Conservation (phyloP, 1,140 invertebrate genomes). For the Helicoverpa zea region DNA sequence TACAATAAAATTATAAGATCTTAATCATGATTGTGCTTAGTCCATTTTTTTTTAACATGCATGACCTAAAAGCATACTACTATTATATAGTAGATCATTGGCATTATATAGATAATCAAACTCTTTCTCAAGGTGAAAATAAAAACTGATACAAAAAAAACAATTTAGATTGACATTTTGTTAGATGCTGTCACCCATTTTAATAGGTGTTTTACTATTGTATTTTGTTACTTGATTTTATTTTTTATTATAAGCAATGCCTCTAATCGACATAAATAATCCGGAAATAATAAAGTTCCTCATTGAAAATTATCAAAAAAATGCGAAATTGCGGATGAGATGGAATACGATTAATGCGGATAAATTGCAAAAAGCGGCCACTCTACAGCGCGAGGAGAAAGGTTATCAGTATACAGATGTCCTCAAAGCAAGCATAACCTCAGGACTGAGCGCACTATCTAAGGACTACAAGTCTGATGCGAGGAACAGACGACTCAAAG, state of each 20-base stretch:
- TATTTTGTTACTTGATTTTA: slow-evolving; percentile 1
- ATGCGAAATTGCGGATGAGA: slow-evolving; percentile 55
- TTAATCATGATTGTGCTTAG: too few relatives aligned
- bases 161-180: background rate
- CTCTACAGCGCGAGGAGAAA: slow-evolving; percentile 53
- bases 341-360: slow-evolving; percentile 58
- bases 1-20: too few relatives aligned
- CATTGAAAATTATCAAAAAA: slow-evolving; percentile 62
- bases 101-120: background rate
- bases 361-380: slow-evolving; percentile 57
- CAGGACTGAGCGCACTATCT: slow-evolving; percentile 53
- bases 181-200: background rate
- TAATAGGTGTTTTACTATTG: background rate
- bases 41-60: too few relatives aligned
- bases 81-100: too few relatives aligned
- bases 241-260: slow-evolving; percentile 53
- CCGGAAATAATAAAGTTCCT: slow-evolving; percentile 63
- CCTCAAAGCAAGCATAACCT: slow-evolving; percentile 43
- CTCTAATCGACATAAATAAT: slow-evolving; percentile 61
- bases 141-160: too few relatives aligned
- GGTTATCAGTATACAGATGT: slow-evolving; percentile 58
- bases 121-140: background rate
- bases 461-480: slow-evolving; percentile 50
- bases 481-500: slow-evolving; percentile 50
- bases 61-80: background rate